Conservation (phyloP, 30 jellyfish, hydroid and myxozoan genomes). For the Chironex yamaguchii region DNA sequence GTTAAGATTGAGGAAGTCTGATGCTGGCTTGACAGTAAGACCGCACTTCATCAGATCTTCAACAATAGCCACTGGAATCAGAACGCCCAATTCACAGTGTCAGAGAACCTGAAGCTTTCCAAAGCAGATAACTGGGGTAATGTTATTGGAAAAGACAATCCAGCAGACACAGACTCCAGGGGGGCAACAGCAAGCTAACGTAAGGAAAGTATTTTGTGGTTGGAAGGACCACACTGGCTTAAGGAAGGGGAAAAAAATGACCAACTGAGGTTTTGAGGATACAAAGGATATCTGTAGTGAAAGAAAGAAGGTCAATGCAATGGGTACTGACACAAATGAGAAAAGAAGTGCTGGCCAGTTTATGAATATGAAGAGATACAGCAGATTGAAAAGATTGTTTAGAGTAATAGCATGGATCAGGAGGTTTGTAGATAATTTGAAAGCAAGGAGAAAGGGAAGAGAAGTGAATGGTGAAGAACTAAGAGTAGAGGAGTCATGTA, state of each 20-base stretch:
- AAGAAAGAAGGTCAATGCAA: neutral
- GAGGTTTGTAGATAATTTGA: neutral
- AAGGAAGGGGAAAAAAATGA: neutral
- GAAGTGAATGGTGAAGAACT: neutral
- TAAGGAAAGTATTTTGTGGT: neutral
- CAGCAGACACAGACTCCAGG: slow-evolving; percentile 48
- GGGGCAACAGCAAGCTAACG: neutral
- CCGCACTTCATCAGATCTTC: slow-evolving; percentile 58
- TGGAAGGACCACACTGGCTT: slow-evolving; percentile 17
- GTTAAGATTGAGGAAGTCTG: neutral
- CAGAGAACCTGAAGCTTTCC: slow-evolving; percentile 3
- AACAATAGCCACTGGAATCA: slow-evolving; percentile 40
- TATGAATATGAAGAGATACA: neutral
- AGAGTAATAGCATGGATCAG: slow-evolving; percentile 10
- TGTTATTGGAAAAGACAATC: slow-evolving; percentile 41
- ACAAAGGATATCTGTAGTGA: neutral
- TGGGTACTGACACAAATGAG: neutral
- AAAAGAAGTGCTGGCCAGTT: slow-evolving; percentile 2
- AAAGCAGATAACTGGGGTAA: slow-evolving; percentile 32
- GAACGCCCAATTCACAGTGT: slow-evolving; percentile 46
- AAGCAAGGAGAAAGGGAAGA: neutral
- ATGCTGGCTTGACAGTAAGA: slow-evolving; percentile 63
- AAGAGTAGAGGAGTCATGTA: neutral
- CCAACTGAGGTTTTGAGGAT: neutral
- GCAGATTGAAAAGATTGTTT: neutral